Conservation (phyloP, 2,888 invertebrate species). For the Andrena bicolor region DNA sequence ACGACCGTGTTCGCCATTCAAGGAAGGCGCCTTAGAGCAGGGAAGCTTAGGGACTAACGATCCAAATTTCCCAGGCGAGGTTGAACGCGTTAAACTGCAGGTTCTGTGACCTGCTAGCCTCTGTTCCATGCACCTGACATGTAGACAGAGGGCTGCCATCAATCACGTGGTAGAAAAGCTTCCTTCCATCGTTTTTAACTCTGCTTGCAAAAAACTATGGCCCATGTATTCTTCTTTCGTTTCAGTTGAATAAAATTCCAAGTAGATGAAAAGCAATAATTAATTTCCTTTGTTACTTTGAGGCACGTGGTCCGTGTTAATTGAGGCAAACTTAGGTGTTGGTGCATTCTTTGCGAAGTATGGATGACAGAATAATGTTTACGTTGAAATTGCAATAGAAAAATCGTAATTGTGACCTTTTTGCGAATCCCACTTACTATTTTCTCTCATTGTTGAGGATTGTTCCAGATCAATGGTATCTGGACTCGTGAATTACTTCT, state of each 20-base stretch:
- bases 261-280: too few relatives aligned
- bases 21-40: not conserved
- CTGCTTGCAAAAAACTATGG: not conserved
- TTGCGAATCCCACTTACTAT: too few relatives aligned
- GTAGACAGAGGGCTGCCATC: slow-evolving; percentile 14
- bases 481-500: not conserved
- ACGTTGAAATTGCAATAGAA: too few relatives aligned
- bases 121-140: slow-evolving; percentile 1
- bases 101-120: not conserved
- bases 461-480: not conserved
- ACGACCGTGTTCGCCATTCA: slow-evolving; percentile 17
- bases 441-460: not conserved
- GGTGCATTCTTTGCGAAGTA: too few relatives aligned
- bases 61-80: not conserved
- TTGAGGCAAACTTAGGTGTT: too few relatives aligned
- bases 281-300: too few relatives aligned
- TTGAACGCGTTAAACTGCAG: not conserved
- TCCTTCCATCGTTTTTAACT: not conserved
- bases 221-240: not conserved
- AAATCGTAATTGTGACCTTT: too few relatives aligned
- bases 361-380: too few relatives aligned
- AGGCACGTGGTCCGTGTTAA: too few relatives aligned
- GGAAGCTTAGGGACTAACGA: slow-evolving; percentile 22
- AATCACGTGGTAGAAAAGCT: not conserved
- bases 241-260: not conserved